Percentiles rank a stretch among this genome's conserved stretches.
Evolutionary conservation across 2,113 vertebrate genomes (phyloP).

Genomic region (Formicarius rufipectus): DNA sequence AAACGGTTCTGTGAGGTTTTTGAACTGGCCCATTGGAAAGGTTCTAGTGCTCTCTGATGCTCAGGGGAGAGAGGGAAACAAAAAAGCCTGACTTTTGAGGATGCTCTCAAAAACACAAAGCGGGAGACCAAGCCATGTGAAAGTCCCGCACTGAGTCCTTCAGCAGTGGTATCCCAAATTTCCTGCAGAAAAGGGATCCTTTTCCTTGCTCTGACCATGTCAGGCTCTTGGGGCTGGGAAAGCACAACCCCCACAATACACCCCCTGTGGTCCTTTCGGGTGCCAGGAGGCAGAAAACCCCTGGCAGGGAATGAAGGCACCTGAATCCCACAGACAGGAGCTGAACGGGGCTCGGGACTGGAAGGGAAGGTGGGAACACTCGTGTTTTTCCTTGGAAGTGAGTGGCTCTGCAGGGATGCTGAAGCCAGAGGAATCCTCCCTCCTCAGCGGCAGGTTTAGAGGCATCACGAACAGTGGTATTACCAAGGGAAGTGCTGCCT

Average conservation of each 20-base stretch:
- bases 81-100: background rate
- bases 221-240: background rate
- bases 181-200: rapidly evolving
- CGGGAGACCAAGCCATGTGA: background rate
- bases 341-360: background rate
- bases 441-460: background rate
- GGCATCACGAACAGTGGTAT: background rate
- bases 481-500: background rate
- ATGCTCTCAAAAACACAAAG: background rate
- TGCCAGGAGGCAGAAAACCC: background rate
- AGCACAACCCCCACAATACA: background rate
- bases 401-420: background rate
- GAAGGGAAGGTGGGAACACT: background rate
- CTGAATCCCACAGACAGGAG: background rate
- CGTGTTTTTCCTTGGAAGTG: background rate
- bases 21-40: background rate
- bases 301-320: background rate
- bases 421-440: background rate
- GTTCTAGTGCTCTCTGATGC: background rate
- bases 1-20: background rate
- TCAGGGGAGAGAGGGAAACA: background rate
- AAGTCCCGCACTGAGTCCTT: background rate
- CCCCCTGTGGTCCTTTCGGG: rapidly evolving
- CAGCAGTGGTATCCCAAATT: background rate
- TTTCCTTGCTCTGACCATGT: background rate